Evolutionary conservation across 2,888 invertebrate genomes (phyloP).

Genomic region (Isotomurus palustris): DNA sequence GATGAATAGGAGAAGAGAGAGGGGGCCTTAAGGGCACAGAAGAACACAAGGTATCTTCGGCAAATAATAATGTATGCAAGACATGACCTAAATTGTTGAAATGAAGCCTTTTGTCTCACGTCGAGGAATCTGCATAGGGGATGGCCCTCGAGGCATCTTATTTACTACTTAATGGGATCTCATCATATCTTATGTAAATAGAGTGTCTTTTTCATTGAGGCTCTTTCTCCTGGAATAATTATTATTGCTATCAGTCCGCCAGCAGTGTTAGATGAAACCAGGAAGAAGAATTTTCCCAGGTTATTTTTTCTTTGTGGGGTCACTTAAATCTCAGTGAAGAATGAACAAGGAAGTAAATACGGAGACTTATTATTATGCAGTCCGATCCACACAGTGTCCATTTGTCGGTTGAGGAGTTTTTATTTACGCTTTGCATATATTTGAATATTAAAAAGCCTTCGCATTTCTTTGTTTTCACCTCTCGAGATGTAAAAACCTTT

Average conservation of each 20-base stretch:
- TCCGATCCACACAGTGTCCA: constrained; percentile 11
- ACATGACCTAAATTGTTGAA: constrained; percentile 2
- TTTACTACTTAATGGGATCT: constrained; percentile 33
- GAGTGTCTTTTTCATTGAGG: not conserved
- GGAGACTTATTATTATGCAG: constrained; percentile 1
- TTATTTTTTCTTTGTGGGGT: not conserved
- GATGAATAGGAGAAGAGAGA: no score
- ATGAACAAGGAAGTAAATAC: constrained; percentile 5
- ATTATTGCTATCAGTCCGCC: constrained; percentile 5
- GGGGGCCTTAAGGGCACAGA: no score
- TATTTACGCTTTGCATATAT: constrained; percentile 17
- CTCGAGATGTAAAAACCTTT: no score
- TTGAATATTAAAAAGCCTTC: constrained; percentile 8
- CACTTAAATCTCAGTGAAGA: not conserved
- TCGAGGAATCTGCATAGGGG: constrained; percentile 27
- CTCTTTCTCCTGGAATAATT: constrained; percentile 8
- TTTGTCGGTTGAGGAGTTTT: constrained; percentile 10
- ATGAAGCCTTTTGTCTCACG: constrained; percentile 30
- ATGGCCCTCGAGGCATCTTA: constrained; percentile 34
- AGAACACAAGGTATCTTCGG: no score
- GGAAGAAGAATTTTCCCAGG: constrained; percentile 37
- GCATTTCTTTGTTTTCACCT: constrained; percentile 3
- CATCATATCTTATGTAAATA: constrained; percentile 36
- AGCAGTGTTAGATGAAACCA: constrained; percentile 19
- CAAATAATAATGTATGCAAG: constrained; percentile 2